phyloP scores from a whole-genome alignment of 1,140 invertebrate genomes.

The Drosophila pseudoananassae region DNA sequence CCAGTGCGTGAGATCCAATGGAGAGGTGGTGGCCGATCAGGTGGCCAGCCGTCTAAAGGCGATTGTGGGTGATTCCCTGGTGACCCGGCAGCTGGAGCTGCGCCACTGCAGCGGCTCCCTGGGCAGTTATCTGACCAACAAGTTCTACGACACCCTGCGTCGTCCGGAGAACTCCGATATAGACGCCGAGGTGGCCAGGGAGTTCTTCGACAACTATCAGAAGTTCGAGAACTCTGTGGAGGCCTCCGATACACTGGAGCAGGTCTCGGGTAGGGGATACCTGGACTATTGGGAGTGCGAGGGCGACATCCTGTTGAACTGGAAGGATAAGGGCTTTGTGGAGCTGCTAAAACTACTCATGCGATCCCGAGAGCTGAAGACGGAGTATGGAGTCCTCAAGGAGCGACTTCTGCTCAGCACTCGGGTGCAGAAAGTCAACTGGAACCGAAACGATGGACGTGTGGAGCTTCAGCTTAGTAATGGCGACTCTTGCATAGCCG shows the following conservation, averaged over 20 bases:
- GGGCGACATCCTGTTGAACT: slow-evolving; percentile 87
- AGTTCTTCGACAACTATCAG: slow-evolving; percentile 86
- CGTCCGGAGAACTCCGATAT: slow-evolving; percentile 73
- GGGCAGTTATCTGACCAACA: slow-evolving; percentile 84
- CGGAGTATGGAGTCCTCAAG: slow-evolving; percentile 68
- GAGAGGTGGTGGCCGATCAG: slow-evolving; percentile 75
- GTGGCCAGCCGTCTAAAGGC: slow-evolving; percentile 70
- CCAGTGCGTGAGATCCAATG: slow-evolving; percentile 83
- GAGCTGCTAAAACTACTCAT: slow-evolving; percentile 87
- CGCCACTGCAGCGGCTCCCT: slow-evolving; percentile 79
- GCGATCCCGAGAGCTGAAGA: slow-evolving; percentile 84
- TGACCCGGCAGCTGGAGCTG: slow-evolving; percentile 70
- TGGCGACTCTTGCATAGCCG: slow-evolving; percentile 86
- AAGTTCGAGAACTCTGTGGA: slow-evolving; percentile 86
- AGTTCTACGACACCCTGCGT: slow-evolving; percentile 74
- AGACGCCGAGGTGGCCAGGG: slow-evolving; percentile 77
- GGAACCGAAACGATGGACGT: slow-evolving; percentile 80
- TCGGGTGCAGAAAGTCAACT: slow-evolving; percentile 85
- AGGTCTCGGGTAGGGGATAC: slow-evolving; percentile 86
- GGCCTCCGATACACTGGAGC: slow-evolving; percentile 86
- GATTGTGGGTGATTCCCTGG: slow-evolving; percentile 74
- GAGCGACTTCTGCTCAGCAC: slow-evolving; percentile 84
- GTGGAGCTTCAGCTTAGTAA: slow-evolving; percentile 86
- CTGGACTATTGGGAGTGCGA: slow-evolving; percentile 86
- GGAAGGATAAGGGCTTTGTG: slow-evolving; percentile 87